A percentile compares a stretch with the other conserved stretches of the same genome.
Evolutionary conservation across 2,113 vertebrate species (phyloP).

Genomic region (Columba livia): DNA sequence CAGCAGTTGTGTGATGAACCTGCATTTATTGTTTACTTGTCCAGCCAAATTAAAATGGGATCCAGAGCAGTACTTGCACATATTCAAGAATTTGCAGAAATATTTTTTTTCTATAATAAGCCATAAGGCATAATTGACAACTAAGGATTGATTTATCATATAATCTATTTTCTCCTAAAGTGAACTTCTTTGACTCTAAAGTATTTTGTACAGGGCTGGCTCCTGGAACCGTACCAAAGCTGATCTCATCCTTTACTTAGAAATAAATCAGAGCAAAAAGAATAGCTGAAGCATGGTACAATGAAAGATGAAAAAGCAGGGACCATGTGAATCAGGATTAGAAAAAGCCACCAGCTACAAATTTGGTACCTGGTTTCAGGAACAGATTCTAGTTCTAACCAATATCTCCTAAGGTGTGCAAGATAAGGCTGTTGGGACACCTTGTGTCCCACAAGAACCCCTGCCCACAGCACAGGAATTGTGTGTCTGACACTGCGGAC

Average conservation of each 20-base stretch:
- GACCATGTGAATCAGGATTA: background rate
- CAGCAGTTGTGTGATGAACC: background rate
- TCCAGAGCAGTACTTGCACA: background rate
- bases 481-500: background rate
- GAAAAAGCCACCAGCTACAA: background rate
- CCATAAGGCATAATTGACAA: background rate
- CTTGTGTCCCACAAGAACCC: too few relatives aligned
- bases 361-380: background rate
- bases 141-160: background rate
- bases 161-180: background rate
- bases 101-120: background rate
- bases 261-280: background rate
- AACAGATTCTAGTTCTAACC: background rate
- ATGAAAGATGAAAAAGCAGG: background rate
- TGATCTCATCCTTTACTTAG: slow-evolving; percentile 16
- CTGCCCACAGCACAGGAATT: background rate
- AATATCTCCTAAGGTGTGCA: background rate
- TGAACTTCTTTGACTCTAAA: background rate
- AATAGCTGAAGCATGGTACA: background rate
- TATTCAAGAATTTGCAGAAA: background rate
- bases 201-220: background rate
- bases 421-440: background rate
- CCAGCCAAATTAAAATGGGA: background rate
- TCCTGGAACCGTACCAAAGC: background rate
- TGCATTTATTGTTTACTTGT: background rate